These are phyloP conservation scores for Torymus aiolomorphi DNA, from an alignment of 2,888 invertebrate species.

Conservation along the genomic window DNA sequence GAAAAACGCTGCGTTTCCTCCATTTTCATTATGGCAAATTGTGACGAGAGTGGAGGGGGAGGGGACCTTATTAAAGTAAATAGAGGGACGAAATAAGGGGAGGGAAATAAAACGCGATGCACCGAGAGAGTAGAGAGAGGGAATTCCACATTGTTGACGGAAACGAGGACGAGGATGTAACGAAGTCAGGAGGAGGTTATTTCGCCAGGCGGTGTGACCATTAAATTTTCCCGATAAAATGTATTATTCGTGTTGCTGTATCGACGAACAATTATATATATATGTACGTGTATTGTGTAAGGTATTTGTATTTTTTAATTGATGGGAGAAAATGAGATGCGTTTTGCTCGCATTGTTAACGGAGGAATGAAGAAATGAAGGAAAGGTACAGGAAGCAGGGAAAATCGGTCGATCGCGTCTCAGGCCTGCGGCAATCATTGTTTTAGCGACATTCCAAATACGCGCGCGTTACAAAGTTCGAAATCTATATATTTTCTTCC, in stretches of 20 bases:
- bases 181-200: too few species aligned
- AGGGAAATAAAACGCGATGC: neutral
- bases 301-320: conserved; percentile 70
- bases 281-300: conserved; percentile 60
- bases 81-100: neutral
- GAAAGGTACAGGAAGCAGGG: neutral
- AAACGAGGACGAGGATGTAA: neutral
- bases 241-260: conserved; percentile 42
- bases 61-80: conserved; percentile 10
- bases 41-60: conserved; percentile 22
- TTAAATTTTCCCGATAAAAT: too few species aligned
- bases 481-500: conserved; percentile 47
- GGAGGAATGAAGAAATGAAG: conserved; percentile 9
- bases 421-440: conserved; percentile 21
- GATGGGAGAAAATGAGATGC: conserved; percentile 33
- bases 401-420: conserved; percentile 33
- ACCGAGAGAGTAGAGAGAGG: conserved; percentile 2
- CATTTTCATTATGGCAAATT: conserved; percentile 33
- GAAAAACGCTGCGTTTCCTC: conserved; percentile 9
- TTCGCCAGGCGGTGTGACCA: too few species aligned
- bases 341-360: conserved; percentile 8
- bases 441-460: conserved; percentile 28
- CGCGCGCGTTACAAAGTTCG: conserved; percentile 23
- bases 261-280: conserved; percentile 24
- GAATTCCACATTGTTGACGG: conserved; percentile 30